Percentiles rank a stretch among this genome's conserved stretches.
These are phyloP conservation scores for Lordiphosa clarofinis DNA, from an alignment of 1,140 invertebrate genomes.

Conservation along the genomic window DNA sequence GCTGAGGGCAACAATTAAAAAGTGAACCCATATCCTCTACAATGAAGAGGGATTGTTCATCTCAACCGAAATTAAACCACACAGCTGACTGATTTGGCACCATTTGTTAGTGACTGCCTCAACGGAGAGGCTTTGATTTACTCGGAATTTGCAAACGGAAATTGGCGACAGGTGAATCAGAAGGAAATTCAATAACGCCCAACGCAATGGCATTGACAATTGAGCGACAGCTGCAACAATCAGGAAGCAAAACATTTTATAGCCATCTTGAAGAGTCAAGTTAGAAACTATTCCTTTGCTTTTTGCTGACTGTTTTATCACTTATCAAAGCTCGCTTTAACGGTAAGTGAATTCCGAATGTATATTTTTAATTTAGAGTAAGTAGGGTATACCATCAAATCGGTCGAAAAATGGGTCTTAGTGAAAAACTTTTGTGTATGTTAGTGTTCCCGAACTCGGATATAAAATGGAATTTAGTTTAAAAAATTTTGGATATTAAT, in stretches of 20 bases:
- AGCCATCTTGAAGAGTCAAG: constrained; percentile 2
- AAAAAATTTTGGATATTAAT: no score
- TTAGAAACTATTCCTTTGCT: no score
- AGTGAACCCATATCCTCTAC: constrained; percentile 24
- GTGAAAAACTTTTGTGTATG: no score
- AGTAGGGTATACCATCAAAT: no score
- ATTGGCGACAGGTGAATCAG: constrained; percentile 50
- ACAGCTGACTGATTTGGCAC: constrained; percentile 35
- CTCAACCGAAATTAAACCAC: constrained; percentile 22
- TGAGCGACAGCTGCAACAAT: constrained; percentile 29
- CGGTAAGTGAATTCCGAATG: no score
- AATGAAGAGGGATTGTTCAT: constrained; percentile 2
- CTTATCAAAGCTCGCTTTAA: no score
- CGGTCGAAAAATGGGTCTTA: no score
- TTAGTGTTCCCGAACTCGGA: no score
- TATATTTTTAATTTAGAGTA: no score
- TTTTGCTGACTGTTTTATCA: no score
- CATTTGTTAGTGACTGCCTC: constrained; percentile 42
- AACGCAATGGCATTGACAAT: constrained; percentile 23
- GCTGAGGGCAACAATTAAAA: constrained; percentile 56
- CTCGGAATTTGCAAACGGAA: constrained; percentile 20
- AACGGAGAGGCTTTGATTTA: constrained; percentile 2
- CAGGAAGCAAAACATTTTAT: constrained; percentile 18
- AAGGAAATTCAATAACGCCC: constrained; percentile 59
- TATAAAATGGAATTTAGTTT: no score